Conservation (phyloP, 2,113 vertebrate genomes). For the Lagopus leucura region DNA sequence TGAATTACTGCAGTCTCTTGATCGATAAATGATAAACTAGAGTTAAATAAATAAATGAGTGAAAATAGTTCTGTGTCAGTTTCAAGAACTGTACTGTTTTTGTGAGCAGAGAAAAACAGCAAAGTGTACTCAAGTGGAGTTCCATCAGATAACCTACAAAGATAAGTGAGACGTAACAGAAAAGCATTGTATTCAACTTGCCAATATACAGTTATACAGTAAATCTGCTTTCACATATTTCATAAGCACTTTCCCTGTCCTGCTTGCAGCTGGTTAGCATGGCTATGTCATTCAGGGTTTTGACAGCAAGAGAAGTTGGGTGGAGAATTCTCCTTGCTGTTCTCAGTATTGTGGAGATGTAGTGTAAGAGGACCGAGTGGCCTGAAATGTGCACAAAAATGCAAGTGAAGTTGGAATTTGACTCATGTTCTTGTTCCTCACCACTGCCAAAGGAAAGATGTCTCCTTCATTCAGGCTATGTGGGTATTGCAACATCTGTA, state of each 20-base stretch:
- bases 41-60: not conserved
- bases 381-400: not conserved
- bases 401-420: not conserved
- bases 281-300: not conserved
- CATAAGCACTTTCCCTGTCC: not conserved
- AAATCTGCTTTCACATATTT: not conserved
- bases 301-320: not conserved
- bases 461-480: not conserved
- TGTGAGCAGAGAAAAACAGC: not conserved
- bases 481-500: not conserved
- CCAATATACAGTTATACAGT: not conserved
- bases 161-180: slow-evolving; percentile 7
- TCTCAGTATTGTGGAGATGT: not conserved
- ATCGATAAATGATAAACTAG: not conserved
- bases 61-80: not conserved
- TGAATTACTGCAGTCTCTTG: not conserved
- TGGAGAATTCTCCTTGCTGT: not conserved
- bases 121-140: not conserved
- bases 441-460: not conserved
- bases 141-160: not conserved
- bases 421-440: not conserved
- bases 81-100: not conserved
- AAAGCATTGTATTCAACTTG: not conserved
- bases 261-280: not conserved
- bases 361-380: not conserved